Evolutionary conservation across 2,113 vertebrate species (phyloP), one percentile per base, ranked within the genome.

Genomic region (Nesoenas mayeri): DNA sequence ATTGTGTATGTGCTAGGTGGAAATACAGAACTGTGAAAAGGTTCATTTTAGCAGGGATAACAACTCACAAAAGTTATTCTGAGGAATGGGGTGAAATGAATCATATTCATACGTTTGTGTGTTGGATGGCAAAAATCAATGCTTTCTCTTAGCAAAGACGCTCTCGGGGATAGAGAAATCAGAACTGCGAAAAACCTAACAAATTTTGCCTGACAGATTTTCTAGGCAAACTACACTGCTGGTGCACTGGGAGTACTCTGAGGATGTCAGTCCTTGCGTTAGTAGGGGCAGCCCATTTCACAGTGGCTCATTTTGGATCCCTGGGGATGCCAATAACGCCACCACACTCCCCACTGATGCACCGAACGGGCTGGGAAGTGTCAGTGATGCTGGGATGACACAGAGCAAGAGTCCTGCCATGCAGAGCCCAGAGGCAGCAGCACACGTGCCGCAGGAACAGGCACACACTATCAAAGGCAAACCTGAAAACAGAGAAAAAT

Each of bases 111-210:
- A 62, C 0, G 12, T 57, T 93, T 60, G 29, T 62, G 85, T 61
- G 81, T 47, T 73, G 91, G 47, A 89, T 90, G 58, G 89, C 89
- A 91, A 96, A 92, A 96, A 91, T 94, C 95, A 86, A 62, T 91
- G 93, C 79, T 86, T 88, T 94, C 92, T 89, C 93, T 94, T 70
- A 92, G 92, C 86, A 91, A 82, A 96, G 94, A 72, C 94, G 93
- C 92, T 95, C 85, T 42, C 6, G 88, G 89, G 91, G 88, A 96
- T 83, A 89, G 48, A 80, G 85, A 57, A 91, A 93, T 85, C 81
- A 91, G 93, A 96, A 92, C 93, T 88, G 93, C 2, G 36, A 95
- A 93, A 96, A 96, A 74, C 56, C 69, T 81, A 71, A 89, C 82
- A 83, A 90, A 93, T 80, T 56, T 85, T 84, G 88, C 82, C 90